Percentiles rank a stretch among this genome's conserved stretches.
Conservation (phyloP, 2,797 vertebrate genomes). For the Pseudopleuronectes americanus region DNA sequence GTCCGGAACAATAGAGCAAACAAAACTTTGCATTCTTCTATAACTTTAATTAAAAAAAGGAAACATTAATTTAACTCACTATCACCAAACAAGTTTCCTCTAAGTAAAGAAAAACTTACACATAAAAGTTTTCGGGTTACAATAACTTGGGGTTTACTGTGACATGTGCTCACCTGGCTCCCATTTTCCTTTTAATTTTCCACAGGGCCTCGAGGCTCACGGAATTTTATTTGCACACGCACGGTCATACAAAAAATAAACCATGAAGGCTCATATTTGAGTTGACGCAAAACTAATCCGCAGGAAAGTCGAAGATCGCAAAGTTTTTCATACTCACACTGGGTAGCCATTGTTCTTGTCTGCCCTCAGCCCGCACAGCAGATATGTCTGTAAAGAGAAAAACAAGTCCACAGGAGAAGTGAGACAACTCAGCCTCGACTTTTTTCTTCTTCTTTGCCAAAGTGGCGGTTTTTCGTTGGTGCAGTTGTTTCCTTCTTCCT, state of each 20-base stretch:
- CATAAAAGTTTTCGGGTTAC: neutral
- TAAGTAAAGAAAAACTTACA: neutral
- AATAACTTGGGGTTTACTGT: neutral
- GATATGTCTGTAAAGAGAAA: conserved; percentile 71
- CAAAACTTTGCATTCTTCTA: neutral
- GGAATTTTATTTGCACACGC: neutral
- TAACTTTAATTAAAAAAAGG: neutral
- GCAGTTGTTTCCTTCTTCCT: conserved; percentile 5
- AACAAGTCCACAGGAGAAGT: conserved; percentile 29
- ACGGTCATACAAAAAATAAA: no score
- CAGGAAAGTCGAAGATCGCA: neutral
- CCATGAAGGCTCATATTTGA: neutral
- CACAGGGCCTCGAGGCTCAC: neutral
- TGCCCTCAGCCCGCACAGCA: conserved; percentile 84
- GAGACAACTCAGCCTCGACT: conserved; percentile 27
- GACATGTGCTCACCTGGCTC: conserved; percentile 39
- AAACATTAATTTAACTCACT: neutral
- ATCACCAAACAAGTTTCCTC: neutral
- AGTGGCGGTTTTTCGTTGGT: conserved; percentile 15
- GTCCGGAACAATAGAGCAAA: neutral
- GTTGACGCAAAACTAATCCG: neutral
- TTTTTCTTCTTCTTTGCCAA: conserved; percentile 14
- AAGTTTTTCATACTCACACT: conserved; percentile 80
- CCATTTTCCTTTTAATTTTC: neutral
- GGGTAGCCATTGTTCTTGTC: conserved; percentile 86